phyloP scores from a whole-genome alignment of 1,140 invertebrate species.

The Belonocnema kinseyi region DNA sequence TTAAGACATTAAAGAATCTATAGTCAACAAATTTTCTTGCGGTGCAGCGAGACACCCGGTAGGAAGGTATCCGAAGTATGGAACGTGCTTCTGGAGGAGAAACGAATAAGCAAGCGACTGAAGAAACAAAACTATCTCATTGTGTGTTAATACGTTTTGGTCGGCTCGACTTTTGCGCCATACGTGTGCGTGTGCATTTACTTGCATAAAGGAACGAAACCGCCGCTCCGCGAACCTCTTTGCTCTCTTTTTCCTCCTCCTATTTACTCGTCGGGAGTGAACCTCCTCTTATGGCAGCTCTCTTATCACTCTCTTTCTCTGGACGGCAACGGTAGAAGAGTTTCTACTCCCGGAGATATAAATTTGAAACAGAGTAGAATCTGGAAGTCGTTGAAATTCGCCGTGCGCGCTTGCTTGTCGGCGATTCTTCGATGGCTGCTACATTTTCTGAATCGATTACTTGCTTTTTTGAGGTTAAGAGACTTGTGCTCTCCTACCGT shows the following conservation, averaged over 20 bases:
- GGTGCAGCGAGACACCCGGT: slow-evolving; percentile 58
- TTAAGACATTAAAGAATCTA: no score
- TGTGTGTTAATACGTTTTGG: slow-evolving; percentile 75
- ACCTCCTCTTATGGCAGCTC: slow-evolving; percentile 50
- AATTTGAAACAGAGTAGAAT: slow-evolving; percentile 49
- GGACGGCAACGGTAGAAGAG: slow-evolving; percentile 16
- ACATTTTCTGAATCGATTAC: slow-evolving; percentile 13
- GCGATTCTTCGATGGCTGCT: slow-evolving; percentile 10
- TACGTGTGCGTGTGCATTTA: slow-evolving; percentile 49
- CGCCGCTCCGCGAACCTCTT: slow-evolving; percentile 41
- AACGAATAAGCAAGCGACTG: slow-evolving; percentile 62
- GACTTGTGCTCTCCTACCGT: neutral
- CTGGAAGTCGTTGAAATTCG: slow-evolving; percentile 28
- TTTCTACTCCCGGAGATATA: slow-evolving; percentile 42
- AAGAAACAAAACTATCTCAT: slow-evolving; percentile 76
- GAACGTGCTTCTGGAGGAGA: slow-evolving; percentile 64
- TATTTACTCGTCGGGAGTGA: slow-evolving; percentile 45
- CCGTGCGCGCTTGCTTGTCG: neutral
- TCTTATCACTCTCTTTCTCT: slow-evolving; percentile 49
- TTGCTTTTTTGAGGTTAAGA: slow-evolving; percentile 6
- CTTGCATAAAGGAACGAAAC: slow-evolving; percentile 48
- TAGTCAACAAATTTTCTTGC: neutral
- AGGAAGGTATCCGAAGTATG: slow-evolving; percentile 59
- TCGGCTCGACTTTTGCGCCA: slow-evolving; percentile 53
- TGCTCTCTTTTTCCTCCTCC: slow-evolving; percentile 38